Base-by-base conservation (phyloP, 1,140 invertebrate species). In the Globodera ellingtonae region DNA sequence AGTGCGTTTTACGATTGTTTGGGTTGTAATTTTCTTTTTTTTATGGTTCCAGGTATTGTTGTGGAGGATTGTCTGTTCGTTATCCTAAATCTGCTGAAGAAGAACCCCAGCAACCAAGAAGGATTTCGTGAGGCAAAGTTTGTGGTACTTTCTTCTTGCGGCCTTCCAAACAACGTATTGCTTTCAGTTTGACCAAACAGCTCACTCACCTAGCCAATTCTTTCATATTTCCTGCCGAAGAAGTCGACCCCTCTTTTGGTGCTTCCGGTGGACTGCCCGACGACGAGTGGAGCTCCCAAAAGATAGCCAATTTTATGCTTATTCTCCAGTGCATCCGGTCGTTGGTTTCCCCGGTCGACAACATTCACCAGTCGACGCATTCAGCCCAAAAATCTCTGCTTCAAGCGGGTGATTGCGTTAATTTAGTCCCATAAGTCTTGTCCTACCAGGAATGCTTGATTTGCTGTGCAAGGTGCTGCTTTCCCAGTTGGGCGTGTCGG, bases 11-110 rank as follows among this genome's bases (percentile, higher is more conserved):
- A 67, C 35, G 10, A 35, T 48, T 79, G 47, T 48, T 81, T 72
- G 70, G 70, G 62, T 52, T 24, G n/a, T 4, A 10, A 7, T 71
- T 74, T 35, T 24, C 48, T n/a, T 2, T 69, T 67, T 75, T 69
- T 78, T 35, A 35, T 35, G 35, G 35, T 35, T 66, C 50, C 66
- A 89, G 87, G 96, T 48, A 97, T 99, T 78, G 94, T 99, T 6
- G 97, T 99, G 5, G 95, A 98, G 92, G 98, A 99, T 90, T 98
- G 96, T 90, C 91, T 99, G 1, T 91, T 95, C n/a, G 91, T 99
- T 7, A 94, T 99, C 92, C 91, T 98, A 48, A 98, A 97, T 91
- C 91, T 99, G 72, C 90, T 99, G 3, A 93, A 94, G 86, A 96
- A 95, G 86, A 99, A 99, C 89, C 93, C 94, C 6, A 98, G 95